These are phyloP conservation scores for Oryzias javanicus DNA, from an alignment of 2,113 vertebrate genomes.

Conservation along the genomic window DNA sequence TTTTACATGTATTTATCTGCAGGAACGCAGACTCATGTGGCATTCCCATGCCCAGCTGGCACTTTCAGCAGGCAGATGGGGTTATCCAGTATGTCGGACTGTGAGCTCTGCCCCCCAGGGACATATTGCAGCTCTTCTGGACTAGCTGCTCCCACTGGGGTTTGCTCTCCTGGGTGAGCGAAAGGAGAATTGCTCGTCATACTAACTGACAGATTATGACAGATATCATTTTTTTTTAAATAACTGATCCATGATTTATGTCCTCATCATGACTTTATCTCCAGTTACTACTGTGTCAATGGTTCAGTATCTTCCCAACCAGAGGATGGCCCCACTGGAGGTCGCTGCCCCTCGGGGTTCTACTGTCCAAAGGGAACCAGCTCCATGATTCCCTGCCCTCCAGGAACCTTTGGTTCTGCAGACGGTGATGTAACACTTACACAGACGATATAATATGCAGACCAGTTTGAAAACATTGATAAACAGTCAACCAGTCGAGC, in stretches of 20 bases:
- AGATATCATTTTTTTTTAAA: slow-evolving; percentile 14
- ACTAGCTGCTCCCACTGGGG: slow-evolving; percentile 70
- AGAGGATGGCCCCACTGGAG: slow-evolving; percentile 66
- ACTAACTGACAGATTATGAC: slow-evolving; percentile 20
- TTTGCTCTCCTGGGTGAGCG: slow-evolving; percentile 80
- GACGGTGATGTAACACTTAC: slow-evolving; percentile 58
- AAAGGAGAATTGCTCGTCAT: slow-evolving; percentile 8
- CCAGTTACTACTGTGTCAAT: slow-evolving; percentile 74
- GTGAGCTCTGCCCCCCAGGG: slow-evolving; percentile 84
- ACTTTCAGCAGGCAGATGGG: slow-evolving; percentile 75
- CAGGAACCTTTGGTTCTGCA: slow-evolving; percentile 77
- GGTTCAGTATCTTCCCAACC: slow-evolving; percentile 71
- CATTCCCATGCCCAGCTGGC: slow-evolving; percentile 78
- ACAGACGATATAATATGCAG: too few relatives aligned
- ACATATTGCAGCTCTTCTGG: slow-evolving; percentile 80
- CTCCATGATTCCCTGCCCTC: slow-evolving; percentile 78
- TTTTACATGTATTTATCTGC: slow-evolving; percentile 49
- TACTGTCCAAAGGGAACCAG: slow-evolving; percentile 79
- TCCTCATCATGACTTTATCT: slow-evolving; percentile 22
- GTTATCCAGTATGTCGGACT: slow-evolving; percentile 67
- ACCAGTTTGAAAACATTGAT: not conserved
- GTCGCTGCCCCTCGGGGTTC: slow-evolving; percentile 80
- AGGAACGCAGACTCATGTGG: slow-evolving; percentile 71
- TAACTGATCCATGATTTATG: slow-evolving; percentile 4
- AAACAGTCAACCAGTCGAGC: not conserved